phyloP scores from a whole-genome alignment of 1,140 invertebrate genomes.

The Drosophila funebris region DNA sequence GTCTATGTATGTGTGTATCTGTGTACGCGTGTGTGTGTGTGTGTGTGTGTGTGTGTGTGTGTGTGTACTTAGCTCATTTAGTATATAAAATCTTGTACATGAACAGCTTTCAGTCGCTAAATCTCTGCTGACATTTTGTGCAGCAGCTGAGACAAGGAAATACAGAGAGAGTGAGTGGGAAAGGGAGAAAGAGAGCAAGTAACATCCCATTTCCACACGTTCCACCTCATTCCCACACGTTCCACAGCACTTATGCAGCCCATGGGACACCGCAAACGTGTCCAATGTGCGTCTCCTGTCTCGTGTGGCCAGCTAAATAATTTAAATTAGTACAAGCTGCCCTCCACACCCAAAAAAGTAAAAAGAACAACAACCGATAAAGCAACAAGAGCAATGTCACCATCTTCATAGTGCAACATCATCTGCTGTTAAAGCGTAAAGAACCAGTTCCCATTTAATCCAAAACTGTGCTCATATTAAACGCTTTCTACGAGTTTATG shows the following conservation, averaged over 20 bases:
- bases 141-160: slow-evolving; percentile 23
- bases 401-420: too few relatives aligned
- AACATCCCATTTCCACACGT: slow-evolving; percentile 7
- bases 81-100: slow-evolving; percentile 70
- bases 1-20: slow-evolving; percentile 24
- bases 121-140: slow-evolving; percentile 76
- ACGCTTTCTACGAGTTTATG: too few relatives aligned
- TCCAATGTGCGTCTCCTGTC: not conserved
- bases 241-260: not conserved
- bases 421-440: not conserved
- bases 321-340: slow-evolving; percentile 49
- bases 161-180: slow-evolving; percentile 3
- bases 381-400: not conserved
- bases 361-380: not conserved
- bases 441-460: not conserved
- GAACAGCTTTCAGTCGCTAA: slow-evolving; percentile 67
- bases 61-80: slow-evolving; percentile 7
- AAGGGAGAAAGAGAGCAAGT: not conserved
- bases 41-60: slow-evolving; percentile 3
- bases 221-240: not conserved
- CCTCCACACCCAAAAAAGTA: not conserved
- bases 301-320: slow-evolving; percentile 33
- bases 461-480: too few relatives aligned
- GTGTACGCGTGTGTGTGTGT: slow-evolving; percentile 1
- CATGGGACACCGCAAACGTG: slow-evolving; percentile 5